These are phyloP conservation scores for Anastrepha ludens DNA, from an alignment of 1,140 invertebrate genomes.

Conservation along the genomic window DNA sequence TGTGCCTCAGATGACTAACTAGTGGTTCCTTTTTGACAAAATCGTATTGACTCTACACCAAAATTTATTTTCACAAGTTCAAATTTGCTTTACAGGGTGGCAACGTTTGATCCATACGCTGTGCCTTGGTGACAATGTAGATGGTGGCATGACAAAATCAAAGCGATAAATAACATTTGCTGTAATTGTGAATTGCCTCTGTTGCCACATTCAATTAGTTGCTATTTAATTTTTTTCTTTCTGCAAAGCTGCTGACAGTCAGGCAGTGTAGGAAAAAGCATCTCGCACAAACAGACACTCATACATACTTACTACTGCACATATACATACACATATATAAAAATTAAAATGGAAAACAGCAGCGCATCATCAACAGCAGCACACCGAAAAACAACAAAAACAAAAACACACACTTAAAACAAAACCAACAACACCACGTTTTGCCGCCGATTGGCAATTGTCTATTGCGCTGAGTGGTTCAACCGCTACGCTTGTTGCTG, in stretches of 20 bases:
- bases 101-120: background rate
- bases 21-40: too few relatives aligned
- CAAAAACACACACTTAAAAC: background rate
- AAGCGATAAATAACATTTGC: background rate
- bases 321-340: too few relatives aligned
- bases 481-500: slow-evolving; percentile 3
- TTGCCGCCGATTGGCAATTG: background rate
- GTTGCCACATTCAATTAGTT: slow-evolving; percentile 14
- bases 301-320: too few relatives aligned
- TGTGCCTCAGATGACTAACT: too few relatives aligned
- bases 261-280: background rate
- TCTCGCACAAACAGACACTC: background rate
- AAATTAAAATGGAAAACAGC: background rate
- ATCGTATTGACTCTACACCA: too few relatives aligned
- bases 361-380: background rate
- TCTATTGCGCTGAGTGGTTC: background rate
- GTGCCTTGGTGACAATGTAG: background rate
- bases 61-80: too few relatives aligned
- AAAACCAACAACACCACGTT: background rate
- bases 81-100: too few relatives aligned
- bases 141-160: background rate
- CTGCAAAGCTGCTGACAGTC: background rate
- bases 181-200: background rate
- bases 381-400: background rate
- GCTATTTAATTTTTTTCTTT: background rate